These are phyloP conservation scores for Tapera naevia DNA, from an alignment of 2,797 vertebrate genomes.

Conservation along the genomic window DNA sequence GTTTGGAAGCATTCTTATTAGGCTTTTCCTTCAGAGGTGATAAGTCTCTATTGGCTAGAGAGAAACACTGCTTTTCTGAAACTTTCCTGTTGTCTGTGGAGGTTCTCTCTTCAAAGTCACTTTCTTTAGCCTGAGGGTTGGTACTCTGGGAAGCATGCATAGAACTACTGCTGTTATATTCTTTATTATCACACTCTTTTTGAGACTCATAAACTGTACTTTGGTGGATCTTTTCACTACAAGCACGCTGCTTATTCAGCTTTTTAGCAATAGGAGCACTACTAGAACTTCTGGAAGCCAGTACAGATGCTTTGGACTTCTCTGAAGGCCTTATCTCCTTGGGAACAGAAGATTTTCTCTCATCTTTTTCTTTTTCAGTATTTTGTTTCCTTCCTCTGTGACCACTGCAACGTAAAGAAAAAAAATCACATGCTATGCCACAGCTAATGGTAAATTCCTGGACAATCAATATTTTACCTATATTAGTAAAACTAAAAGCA, in stretches of 20 bases:
- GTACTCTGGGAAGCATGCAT: background rate
- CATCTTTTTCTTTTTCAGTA: background rate
- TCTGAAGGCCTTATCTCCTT: background rate
- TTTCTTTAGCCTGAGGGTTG: background rate
- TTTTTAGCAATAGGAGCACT: background rate
- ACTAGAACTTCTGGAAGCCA: background rate
- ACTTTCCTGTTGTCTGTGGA: background rate
- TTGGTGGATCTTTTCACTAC: background rate
- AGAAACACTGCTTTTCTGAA: background rate
- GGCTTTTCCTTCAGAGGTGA: background rate
- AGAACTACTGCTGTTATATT: background rate
- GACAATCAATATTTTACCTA: background rate
- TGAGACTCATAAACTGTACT: background rate
- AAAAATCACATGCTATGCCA: background rate
- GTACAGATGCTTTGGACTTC: background rate
- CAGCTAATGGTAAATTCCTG: background rate
- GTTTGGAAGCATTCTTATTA: background rate
- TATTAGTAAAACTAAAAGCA: background rate
- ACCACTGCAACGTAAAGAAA: background rate
- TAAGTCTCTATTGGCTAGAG: background rate
- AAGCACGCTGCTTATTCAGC: background rate
- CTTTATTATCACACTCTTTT: background rate
- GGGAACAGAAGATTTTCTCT: background rate
- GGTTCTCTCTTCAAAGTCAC: background rate
- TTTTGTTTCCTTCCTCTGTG: background rate